Conservation (phyloP, 2,888 invertebrate genomes). For the Cheilosia vernalis region DNA sequence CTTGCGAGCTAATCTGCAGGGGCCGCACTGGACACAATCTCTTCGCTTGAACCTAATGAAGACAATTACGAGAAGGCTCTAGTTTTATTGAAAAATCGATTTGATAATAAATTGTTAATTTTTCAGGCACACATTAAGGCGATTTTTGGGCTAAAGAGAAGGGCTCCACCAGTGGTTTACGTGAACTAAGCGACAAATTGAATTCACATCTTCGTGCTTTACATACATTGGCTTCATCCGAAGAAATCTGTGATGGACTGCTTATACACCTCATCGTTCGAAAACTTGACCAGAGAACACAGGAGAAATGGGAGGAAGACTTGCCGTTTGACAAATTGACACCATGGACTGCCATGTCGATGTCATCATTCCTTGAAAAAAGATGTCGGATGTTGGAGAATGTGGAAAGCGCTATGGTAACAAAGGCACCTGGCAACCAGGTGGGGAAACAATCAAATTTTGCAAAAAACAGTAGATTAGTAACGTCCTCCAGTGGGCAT, state of each 20-base stretch:
- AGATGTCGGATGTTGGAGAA: slow-evolving; percentile 3
- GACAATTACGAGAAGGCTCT: too few relatives aligned
- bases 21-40: too few relatives aligned
- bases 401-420: slow-evolving; percentile 37
- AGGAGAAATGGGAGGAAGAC: slow-evolving; percentile 33
- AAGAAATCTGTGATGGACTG: slow-evolving; percentile 16
- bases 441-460: slow-evolving; percentile 30
- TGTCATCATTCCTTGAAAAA: too few relatives aligned
- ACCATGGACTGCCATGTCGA: too few relatives aligned
- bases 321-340: too few relatives aligned
- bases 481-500: slow-evolving; percentile 21
- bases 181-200: slow-evolving; percentile 39
- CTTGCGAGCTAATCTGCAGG: too few relatives aligned
- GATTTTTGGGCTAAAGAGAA: too few relatives aligned
- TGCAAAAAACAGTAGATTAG: slow-evolving; percentile 30
- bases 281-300: slow-evolving; percentile 26
- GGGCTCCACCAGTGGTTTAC: slow-evolving; percentile 46
- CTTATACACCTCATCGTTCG: slow-evolving; percentile 22
- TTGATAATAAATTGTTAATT: too few relatives aligned
- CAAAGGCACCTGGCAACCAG: slow-evolving; percentile 16
- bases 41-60: too few relatives aligned
- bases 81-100: too few relatives aligned
- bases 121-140: too few relatives aligned
- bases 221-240: slow-evolving; percentile 18
- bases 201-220: slow-evolving; percentile 44